Evolutionary conservation across 2,113 vertebrate species (phyloP).

Genomic region (Apaloderma vittatum): DNA sequence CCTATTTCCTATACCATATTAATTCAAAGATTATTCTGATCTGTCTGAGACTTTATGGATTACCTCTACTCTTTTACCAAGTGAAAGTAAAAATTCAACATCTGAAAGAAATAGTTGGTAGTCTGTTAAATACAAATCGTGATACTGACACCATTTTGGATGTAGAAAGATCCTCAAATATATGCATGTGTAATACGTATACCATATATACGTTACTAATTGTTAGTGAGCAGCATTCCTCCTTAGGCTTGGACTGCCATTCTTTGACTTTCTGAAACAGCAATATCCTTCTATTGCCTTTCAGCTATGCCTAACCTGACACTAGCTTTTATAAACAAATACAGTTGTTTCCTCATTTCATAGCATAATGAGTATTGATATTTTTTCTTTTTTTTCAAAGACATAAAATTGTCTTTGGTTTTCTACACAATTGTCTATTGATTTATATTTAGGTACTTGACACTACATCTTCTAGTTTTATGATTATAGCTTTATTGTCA

Average conservation of each 20-base stretch:
- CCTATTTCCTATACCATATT: neutral
- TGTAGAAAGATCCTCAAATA: neutral
- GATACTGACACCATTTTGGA: neutral
- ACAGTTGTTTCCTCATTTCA: neutral
- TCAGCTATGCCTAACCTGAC: neutral
- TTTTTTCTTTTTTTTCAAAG: neutral
- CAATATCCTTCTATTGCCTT: neutral
- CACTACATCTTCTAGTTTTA: neutral
- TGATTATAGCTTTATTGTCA: neutral
- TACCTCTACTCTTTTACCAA: neutral
- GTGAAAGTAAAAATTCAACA: neutral
- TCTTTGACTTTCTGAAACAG: neutral
- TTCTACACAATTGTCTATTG: neutral
- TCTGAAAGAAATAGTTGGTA: neutral
- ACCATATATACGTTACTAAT: neutral
- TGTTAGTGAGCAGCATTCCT: neutral
- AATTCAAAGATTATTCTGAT: neutral
- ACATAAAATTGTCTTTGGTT: neutral
- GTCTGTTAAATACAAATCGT: neutral
- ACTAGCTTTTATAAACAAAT: neutral
- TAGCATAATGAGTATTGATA: neutral
- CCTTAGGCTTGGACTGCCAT: neutral
- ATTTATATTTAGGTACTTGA: constrained; percentile 21
- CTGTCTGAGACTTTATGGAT: neutral
- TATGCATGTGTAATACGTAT: neutral